Conservation (phyloP, 1,140 invertebrate species). For the Octopus bimaculoides region DNA sequence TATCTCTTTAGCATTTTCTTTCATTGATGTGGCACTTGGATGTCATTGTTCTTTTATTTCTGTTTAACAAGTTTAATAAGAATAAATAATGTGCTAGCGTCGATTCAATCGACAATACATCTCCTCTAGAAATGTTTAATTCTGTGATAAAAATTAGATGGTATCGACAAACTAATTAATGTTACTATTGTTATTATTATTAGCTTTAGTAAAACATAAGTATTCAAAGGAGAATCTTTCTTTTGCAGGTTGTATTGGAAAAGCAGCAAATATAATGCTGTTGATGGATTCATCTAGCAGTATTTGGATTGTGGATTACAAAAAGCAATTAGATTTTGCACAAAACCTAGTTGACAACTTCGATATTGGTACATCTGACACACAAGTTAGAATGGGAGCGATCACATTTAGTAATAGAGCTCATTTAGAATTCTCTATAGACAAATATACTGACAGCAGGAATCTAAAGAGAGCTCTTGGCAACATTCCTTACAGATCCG, state of each 20-base stretch:
- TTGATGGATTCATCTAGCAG: constrained; percentile 36
- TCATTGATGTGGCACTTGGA: too few relatives aligned
- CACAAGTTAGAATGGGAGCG: constrained; percentile 15
- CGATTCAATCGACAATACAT: too few relatives aligned
- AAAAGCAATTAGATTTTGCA: constrained; percentile 29
- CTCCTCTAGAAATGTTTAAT: too few relatives aligned
- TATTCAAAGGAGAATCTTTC: not conserved
- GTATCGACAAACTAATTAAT: too few relatives aligned
- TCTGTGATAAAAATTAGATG: too few relatives aligned
- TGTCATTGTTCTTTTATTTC: too few relatives aligned
- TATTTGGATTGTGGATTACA: constrained; percentile 35
- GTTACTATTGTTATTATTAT: too few relatives aligned
- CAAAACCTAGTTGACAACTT: constrained; percentile 28
- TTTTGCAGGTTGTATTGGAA: constrained; percentile 21
- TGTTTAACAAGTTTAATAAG: too few relatives aligned
- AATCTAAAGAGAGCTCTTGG: constrained; percentile 3
- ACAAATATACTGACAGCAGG: constrained; percentile 10
- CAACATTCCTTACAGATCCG: constrained; percentile 23
- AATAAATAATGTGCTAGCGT: too few relatives aligned
- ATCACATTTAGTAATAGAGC: constrained; percentile 22
- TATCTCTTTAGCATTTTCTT: too few relatives aligned
- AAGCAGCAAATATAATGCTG: constrained; percentile 35
- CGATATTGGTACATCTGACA: constrained; percentile 24
- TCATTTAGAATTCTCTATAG: constrained; percentile 14
- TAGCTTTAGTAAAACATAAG: too few relatives aligned